Evolutionary conservation across 2,888 invertebrate species (phyloP).

Genomic region (Ophraella communa): DNA sequence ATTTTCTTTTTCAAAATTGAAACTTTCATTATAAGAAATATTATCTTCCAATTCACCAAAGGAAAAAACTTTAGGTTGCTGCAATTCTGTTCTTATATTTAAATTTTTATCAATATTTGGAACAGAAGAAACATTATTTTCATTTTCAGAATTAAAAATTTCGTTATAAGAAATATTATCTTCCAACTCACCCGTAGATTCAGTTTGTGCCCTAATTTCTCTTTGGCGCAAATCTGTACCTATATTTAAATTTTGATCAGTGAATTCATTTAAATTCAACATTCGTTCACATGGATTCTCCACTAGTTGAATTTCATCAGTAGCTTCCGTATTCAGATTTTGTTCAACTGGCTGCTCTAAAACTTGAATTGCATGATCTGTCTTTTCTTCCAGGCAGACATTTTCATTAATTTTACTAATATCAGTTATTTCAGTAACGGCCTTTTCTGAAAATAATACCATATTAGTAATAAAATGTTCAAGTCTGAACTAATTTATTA

Average conservation of each 20-base stretch:
- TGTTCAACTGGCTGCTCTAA: background rate
- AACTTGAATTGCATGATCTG: background rate
- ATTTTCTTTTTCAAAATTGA: too few species aligned
- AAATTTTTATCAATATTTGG: too few species aligned
- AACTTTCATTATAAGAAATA: too few species aligned
- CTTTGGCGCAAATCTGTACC: background rate
- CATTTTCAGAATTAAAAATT: background rate
- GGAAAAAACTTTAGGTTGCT: too few species aligned
- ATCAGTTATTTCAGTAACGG: too few species aligned
- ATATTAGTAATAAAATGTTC: too few species aligned
- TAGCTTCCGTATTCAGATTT: background rate
- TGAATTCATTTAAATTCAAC: background rate
- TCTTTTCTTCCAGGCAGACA: background rate
- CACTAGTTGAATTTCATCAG: background rate
- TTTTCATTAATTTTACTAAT: too few species aligned
- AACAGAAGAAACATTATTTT: too few species aligned
- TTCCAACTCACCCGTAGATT: background rate
- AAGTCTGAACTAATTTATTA: too few species aligned
- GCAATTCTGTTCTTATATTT: too few species aligned
- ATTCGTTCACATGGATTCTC: too few species aligned
- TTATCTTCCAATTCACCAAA: background rate
- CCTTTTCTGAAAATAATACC: too few species aligned
- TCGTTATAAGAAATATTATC: background rate
- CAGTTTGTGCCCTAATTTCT: background rate
- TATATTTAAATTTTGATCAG: background rate